Percentiles rank a stretch among this genome's conserved stretches.
phyloP scores from a whole-genome alignment of 2,888 invertebrate genomes.

The Prosopocoilus inquinatus region DNA sequence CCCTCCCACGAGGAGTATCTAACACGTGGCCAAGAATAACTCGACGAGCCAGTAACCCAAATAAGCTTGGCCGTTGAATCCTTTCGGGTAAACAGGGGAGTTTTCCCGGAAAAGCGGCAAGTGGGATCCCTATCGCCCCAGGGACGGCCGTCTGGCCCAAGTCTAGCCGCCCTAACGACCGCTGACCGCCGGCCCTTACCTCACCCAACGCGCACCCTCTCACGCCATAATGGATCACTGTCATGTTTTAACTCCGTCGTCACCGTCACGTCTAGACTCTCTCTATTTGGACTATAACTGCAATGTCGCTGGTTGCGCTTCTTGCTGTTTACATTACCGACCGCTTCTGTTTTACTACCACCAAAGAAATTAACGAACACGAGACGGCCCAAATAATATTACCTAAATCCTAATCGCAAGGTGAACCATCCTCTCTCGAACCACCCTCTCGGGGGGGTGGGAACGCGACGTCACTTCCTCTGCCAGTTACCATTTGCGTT shows the following conservation, averaged over 20 bases:
- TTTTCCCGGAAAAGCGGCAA: constrained; percentile 41
- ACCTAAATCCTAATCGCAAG: too few relatives aligned
- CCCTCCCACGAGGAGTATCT: background rate
- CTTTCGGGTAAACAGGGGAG: constrained; percentile 42
- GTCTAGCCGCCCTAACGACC: constrained; percentile 45
- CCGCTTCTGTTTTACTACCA: constrained; percentile 1
- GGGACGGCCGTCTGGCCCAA: constrained; percentile 41
- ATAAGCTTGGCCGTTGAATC: constrained; percentile 36
- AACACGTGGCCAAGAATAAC: constrained; percentile 28
- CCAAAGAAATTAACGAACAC: background rate
- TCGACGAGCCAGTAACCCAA: constrained; percentile 28
- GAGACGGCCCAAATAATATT: too few relatives aligned
- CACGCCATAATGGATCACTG: constrained; percentile 37
- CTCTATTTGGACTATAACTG: constrained; percentile 12
- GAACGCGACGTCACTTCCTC: constrained; percentile 11
- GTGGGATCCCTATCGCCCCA: constrained; percentile 38
- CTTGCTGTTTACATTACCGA: background rate
- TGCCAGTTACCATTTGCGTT: constrained; percentile 13
- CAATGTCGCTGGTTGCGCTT: background rate
- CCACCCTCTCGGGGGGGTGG: too few relatives aligned
- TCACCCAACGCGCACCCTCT: constrained; percentile 31
- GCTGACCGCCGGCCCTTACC: constrained; percentile 34
- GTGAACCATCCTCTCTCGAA: too few relatives aligned
- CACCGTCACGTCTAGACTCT: constrained; percentile 25
- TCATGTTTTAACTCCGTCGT: constrained; percentile 31